Evolutionary conservation across 2,888 invertebrate genomes (phyloP), one percentile per base, ranked within the genome.

Genomic region (Tenthredo notha): DNA sequence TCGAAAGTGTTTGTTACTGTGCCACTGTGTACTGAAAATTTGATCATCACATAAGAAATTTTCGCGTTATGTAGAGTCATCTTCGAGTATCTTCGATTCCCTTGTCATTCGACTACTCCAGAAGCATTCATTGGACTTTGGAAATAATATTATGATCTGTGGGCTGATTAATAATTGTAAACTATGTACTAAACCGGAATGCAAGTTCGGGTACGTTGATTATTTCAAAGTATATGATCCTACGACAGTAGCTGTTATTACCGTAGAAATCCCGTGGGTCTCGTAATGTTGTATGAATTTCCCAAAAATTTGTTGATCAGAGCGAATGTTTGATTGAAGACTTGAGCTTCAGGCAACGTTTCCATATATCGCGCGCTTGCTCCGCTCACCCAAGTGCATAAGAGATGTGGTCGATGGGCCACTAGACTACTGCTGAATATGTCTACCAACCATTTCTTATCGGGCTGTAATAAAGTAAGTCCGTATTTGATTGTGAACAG

Each of bases 341-440:
- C 88, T 40, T 95, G 93, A 29, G 95, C 94, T 65, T 94, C 93
- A 0, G 95, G 90, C n/a, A 96, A 88, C 0, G 90, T 92, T 92
- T 97, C 97, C 94, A 96, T 95, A 83, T 94, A 91, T 78, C 94
- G 93, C 0, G 95, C 95, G 88, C 95, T 95, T 43, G 94, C 92
- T 4, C 96, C 96, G 72, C 95, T 94, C 18, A 96, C 92, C 97
- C 97, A 97, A 0, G 95, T 95, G 54, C 95, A 94, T 18, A 97
- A 90, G 9, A 96, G 93, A 12, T 94, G 94, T 0, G 96, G 95
- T 89, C 96, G 95, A 86, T 95, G 94, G 87, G 95, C 95, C 1
- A 96, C 95, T 4, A 94, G 93, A 89, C 95, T 95, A 90, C 96
- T 96, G 54, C 95, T 95, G 88, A 95, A 94, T 0, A 97, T 93